A percentile compares a stretch with the other conserved stretches of the same genome.
phyloP scores from a whole-genome alignment of 2,888 invertebrate species.

The Andricus curvator region DNA sequence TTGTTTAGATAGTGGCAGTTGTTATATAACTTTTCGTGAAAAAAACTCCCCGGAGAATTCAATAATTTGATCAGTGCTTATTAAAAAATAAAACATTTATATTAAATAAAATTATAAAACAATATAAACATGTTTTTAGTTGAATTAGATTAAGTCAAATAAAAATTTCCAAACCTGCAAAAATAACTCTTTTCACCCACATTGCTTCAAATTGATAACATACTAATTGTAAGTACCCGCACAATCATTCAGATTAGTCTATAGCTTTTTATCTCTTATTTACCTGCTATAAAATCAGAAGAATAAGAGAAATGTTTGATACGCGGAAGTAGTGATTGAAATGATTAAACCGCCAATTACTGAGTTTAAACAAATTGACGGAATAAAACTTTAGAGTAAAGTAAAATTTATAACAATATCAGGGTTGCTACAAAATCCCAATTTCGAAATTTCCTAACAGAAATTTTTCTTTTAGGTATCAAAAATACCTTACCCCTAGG shows the following conservation, averaged over 20 bases:
- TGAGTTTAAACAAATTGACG: not conserved
- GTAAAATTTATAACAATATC: not conserved
- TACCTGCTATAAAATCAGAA: not conserved
- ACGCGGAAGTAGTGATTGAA: not conserved
- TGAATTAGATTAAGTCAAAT: not conserved
- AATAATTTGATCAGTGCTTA: not conserved
- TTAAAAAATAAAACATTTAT: not conserved
- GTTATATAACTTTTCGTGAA: not conserved
- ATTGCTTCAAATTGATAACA: conserved; percentile 29
- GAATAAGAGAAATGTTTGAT: not conserved
- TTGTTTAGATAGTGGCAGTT: not conserved
- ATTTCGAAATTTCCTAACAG: no score
- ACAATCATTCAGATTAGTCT: conserved; percentile 8
- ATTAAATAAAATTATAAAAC: not conserved
- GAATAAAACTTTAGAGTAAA: not conserved
- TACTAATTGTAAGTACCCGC: conserved; percentile 2
- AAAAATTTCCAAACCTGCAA: conserved; percentile 16
- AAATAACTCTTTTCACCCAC: conserved; percentile 30
- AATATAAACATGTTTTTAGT: not conserved
- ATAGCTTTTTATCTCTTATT: conserved; percentile 13
- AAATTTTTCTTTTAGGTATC: no score
- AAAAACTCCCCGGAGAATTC: not conserved
- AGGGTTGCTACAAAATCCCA: no score
- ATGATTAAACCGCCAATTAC: not conserved
- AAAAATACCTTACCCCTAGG: no score